These are phyloP conservation scores for Drosophila teissieri DNA, from an alignment of 1,140 invertebrate genomes.

Conservation along the genomic window DNA sequence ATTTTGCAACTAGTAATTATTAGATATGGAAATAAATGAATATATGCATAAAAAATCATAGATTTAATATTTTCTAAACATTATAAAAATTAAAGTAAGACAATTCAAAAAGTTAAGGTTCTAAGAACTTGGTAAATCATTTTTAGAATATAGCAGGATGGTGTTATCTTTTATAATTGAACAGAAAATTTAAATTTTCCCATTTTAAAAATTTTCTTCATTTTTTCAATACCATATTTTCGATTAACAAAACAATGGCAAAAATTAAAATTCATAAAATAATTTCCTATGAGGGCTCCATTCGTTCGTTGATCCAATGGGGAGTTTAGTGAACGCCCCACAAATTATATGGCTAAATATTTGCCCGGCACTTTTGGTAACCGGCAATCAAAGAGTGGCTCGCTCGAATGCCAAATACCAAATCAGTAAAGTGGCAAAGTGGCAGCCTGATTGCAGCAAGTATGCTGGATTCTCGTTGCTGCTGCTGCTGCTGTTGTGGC, in stretches of 20 bases:
- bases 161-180: too few relatives aligned
- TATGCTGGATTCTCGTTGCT: constrained; percentile 34
- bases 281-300: constrained; percentile 14
- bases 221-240: neutral
- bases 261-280: constrained; percentile 5
- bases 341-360: constrained; percentile 78
- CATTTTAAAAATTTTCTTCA: too few relatives aligned
- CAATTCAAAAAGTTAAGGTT: too few relatives aligned
- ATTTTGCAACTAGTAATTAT: too few relatives aligned
- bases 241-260: neutral
- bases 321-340: constrained; percentile 54
- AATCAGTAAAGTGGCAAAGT: constrained; percentile 68
- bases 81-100: neutral
- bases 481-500: constrained; percentile 7
- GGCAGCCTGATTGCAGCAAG: constrained; percentile 54
- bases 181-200: too few relatives aligned
- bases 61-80: neutral
- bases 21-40: too few relatives aligned
- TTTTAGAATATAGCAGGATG: too few relatives aligned
- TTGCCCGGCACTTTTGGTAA: constrained; percentile 72
- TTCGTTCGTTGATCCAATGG: constrained; percentile 61
- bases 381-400: constrained; percentile 64
- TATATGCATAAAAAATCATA: too few relatives aligned
- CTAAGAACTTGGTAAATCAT: too few relatives aligned
- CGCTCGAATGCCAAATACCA: constrained; percentile 53